Conservation (phyloP, 2,797 vertebrate species). For the Falco novaeseelandiae region DNA sequence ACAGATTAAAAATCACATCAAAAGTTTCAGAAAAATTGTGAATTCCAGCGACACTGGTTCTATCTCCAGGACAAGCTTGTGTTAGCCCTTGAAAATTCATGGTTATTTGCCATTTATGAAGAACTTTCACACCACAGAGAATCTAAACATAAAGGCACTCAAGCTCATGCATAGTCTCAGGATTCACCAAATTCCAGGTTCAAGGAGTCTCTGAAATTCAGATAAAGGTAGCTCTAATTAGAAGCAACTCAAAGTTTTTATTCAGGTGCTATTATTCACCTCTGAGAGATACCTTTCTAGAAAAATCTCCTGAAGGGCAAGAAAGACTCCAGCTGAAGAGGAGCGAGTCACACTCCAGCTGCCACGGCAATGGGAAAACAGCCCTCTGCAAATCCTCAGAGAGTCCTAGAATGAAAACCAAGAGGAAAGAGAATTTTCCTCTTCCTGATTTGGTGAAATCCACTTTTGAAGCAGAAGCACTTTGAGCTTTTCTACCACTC, state of each 20-base stretch:
- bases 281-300: not conserved
- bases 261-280: not conserved
- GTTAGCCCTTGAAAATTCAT: not conserved
- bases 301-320: not conserved
- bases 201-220: not conserved
- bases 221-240: not conserved
- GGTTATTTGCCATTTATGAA: not conserved
- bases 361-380: accelerated
- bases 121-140: not conserved
- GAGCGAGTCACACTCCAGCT: not conserved
- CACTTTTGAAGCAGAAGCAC: not conserved
- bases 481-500: not conserved
- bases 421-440: not conserved
- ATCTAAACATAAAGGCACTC: not conserved
- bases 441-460: not conserved
- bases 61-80: not conserved
- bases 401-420: not conserved
- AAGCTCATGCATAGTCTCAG: not conserved
- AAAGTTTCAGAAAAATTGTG: not conserved
- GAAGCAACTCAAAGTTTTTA: not conserved
- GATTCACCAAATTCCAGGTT: not conserved
- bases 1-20: not conserved
- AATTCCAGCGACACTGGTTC: not conserved
- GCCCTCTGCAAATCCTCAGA: not conserved
- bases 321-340: not conserved